phyloP scores from a whole-genome alignment of 2,113 vertebrate genomes.

The Acrocephalus arundinaceus region DNA sequence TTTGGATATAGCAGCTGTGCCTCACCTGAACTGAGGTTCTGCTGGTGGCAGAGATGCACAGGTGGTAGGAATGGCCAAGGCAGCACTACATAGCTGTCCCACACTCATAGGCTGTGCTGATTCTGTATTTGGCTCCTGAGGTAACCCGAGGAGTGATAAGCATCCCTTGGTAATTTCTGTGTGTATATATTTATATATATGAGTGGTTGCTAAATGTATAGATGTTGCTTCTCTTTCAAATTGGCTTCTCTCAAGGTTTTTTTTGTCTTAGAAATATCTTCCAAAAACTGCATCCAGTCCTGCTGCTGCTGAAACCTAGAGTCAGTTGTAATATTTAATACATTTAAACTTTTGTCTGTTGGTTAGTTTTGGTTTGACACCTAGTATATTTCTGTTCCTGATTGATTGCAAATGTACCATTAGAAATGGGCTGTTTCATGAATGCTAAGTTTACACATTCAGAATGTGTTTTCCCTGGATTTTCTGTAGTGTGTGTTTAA shows the following conservation, averaged over 20 bases:
- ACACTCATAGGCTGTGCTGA: background rate
- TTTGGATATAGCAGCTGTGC: background rate
- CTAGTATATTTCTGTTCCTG: conserved; percentile 39
- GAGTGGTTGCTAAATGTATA: background rate
- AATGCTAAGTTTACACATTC: conserved; percentile 27
- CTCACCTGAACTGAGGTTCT: background rate
- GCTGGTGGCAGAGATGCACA: background rate
- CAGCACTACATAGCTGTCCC: background rate
- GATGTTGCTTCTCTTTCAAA: background rate
- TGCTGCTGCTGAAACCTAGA: background rate
- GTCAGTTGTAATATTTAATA: background rate
- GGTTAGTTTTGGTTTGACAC: conserved; percentile 32
- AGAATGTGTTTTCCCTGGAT: conserved; percentile 19
- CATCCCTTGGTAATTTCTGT: background rate
- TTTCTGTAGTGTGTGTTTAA: conserved; percentile 13
- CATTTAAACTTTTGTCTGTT: conserved; percentile 2
- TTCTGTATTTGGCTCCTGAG: background rate
- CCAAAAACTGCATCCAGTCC: background rate
- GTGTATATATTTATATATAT: background rate
- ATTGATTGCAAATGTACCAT: conserved; percentile 23
- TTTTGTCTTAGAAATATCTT: background rate
- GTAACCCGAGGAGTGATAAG: background rate
- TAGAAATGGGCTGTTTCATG: background rate
- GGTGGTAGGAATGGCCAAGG: background rate
- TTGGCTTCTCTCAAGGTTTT: background rate